A percentile compares a stretch with the other conserved stretches of the same genome.
Evolutionary conservation across 2,113 vertebrate genomes (phyloP).

Genomic region (Dicrurus megarhynchus): DNA sequence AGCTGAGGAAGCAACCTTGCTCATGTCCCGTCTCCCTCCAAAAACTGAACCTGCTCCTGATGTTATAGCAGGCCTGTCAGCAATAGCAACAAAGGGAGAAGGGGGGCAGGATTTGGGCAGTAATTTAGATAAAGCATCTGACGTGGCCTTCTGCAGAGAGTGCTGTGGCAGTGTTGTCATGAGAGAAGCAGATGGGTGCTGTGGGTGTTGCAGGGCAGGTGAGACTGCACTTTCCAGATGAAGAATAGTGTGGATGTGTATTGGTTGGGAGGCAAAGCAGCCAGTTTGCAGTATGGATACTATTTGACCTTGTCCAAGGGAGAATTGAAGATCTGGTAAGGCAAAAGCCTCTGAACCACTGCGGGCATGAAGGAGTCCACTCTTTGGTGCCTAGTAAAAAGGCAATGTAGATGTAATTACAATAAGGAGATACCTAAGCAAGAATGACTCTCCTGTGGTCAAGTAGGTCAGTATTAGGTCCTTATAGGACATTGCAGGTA

Average conservation of each 20-base stretch:
- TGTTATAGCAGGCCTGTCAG: neutral
- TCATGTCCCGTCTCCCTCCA: fast-evolving
- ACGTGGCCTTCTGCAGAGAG: neutral
- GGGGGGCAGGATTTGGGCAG: neutral
- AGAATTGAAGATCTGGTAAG: neutral
- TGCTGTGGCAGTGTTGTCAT: neutral
- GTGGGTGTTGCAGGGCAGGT: neutral
- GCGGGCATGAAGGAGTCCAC: neutral
- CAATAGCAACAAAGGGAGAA: neutral
- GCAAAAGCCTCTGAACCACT: neutral
- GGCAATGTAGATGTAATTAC: neutral
- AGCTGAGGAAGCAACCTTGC: neutral
- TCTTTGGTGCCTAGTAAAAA: neutral
- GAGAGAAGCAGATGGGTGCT: neutral
- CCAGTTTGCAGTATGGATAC: neutral
- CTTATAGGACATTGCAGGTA: neutral
- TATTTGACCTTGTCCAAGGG: neutral
- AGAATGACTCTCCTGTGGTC: neutral
- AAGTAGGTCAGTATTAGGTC: neutral
- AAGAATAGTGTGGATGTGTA: neutral
- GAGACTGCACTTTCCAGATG: neutral
- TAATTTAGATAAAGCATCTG: neutral
- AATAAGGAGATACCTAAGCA: neutral
- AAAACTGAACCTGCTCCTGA: neutral
- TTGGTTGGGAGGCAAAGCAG: neutral